phyloP scores from a whole-genome alignment of 2,797 vertebrate species.

The Sternotherus odoratus region DNA sequence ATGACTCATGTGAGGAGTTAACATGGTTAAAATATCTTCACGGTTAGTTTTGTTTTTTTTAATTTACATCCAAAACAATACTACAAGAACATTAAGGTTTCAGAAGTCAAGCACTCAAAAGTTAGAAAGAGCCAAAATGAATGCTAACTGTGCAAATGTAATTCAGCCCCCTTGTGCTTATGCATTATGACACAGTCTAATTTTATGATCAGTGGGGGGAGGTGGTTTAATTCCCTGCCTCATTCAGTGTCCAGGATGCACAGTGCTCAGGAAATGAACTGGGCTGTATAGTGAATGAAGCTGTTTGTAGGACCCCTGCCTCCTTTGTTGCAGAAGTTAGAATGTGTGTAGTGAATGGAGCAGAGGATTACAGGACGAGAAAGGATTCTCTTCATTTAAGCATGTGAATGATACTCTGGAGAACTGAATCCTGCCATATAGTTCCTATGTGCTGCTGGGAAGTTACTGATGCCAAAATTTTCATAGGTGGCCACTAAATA shows the following conservation, averaged over 20 bases:
- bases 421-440: background rate
- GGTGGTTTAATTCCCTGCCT: background rate
- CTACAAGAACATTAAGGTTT: background rate
- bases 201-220: background rate
- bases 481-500: background rate
- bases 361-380: background rate
- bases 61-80: background rate
- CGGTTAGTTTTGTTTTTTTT: background rate
- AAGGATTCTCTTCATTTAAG: background rate
- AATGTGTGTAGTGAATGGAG: background rate
- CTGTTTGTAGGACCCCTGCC: too few relatives aligned
- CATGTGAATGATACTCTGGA: background rate
- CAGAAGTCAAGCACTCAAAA: background rate
- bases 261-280: background rate
- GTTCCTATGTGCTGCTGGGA: background rate
- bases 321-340: background rate
- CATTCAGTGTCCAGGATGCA: background rate
- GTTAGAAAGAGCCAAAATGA: background rate
- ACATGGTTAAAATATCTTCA: background rate
- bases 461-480: background rate
- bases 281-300: too few relatives aligned
- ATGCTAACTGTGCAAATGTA: background rate
- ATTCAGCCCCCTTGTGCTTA: background rate
- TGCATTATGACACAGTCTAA: background rate
- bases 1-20: background rate